phyloP scores from a whole-genome alignment of 2,113 vertebrate species.

The Spea bombifrons region DNA sequence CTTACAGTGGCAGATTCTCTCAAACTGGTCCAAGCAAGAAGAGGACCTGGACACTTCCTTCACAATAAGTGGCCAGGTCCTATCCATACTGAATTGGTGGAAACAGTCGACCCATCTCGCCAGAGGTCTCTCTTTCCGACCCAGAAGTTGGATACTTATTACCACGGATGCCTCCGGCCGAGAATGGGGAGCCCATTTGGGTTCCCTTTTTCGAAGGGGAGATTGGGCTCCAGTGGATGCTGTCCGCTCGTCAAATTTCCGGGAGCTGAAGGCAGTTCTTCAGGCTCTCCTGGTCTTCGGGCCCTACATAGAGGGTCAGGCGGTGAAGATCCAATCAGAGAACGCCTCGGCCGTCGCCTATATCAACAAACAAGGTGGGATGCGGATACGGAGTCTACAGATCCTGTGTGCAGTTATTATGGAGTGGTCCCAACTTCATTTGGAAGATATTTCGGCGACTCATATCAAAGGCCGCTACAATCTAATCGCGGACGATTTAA shows the following conservation, averaged over 20 bases:
- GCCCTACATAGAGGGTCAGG: no score
- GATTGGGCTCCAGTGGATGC: background rate
- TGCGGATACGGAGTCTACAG: background rate
- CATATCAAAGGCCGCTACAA: background rate
- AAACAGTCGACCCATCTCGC: background rate
- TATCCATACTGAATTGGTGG: background rate
- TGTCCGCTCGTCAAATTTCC: background rate
- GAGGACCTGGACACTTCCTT: background rate
- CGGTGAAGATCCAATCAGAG: background rate
- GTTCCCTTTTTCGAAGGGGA: background rate
- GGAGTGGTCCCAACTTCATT: background rate
- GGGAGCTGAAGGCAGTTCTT: background rate
- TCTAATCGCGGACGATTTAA: background rate
- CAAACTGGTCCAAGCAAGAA: background rate
- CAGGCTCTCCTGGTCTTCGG: background rate
- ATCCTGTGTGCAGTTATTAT: background rate
- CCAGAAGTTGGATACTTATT: background rate
- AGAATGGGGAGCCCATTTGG: background rate
- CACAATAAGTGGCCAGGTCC: background rate
- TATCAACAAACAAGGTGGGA: background rate
- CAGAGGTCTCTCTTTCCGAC: background rate
- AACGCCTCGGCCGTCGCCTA: background rate
- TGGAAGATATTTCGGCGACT: background rate
- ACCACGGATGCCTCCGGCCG: background rate
- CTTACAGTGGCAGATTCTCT: background rate